Conservation (phyloP, 1,140 invertebrate genomes). For the Mycetomoellerius zeteki region DNA sequence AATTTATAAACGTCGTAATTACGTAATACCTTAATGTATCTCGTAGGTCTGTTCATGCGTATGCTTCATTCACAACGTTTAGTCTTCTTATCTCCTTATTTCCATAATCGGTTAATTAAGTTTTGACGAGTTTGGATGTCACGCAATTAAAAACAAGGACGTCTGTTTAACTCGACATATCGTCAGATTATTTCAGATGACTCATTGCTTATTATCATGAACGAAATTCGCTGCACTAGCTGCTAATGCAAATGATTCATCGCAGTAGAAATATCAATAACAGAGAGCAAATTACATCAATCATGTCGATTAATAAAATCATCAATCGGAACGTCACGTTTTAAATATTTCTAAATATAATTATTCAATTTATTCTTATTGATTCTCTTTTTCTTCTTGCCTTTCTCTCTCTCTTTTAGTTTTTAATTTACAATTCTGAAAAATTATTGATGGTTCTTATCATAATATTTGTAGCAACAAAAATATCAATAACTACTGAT, state of each 20-base stretch:
- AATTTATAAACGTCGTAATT: conserved; percentile 41
- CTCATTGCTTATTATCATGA: conserved; percentile 8
- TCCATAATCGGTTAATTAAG: conserved; percentile 67
- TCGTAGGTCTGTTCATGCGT: neutral
- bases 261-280: neutral
- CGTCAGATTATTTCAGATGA: conserved; percentile 26
- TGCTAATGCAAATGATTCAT: conserved; percentile 20
- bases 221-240: conserved; percentile 5
- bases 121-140: conserved; percentile 35
- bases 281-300: neutral
- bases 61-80: neutral
- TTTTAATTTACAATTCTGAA: neutral
- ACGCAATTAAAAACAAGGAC: conserved; percentile 63
- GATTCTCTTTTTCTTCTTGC: too few species aligned
- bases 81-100: conserved; percentile 50
- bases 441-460: neutral
- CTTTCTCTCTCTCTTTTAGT: neutral
- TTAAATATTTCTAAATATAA: conserved; percentile 19
- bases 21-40: conserved; percentile 33
- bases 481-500: neutral
- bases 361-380: conserved; percentile 6
- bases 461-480: neutral
- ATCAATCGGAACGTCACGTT: neutral
- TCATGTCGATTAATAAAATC: conserved; percentile 8
- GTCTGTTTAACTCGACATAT: conserved; percentile 58